Base-by-base conservation (phyloP, 2,888 invertebrate species). In the Cactoblastis cactorum region DNA sequence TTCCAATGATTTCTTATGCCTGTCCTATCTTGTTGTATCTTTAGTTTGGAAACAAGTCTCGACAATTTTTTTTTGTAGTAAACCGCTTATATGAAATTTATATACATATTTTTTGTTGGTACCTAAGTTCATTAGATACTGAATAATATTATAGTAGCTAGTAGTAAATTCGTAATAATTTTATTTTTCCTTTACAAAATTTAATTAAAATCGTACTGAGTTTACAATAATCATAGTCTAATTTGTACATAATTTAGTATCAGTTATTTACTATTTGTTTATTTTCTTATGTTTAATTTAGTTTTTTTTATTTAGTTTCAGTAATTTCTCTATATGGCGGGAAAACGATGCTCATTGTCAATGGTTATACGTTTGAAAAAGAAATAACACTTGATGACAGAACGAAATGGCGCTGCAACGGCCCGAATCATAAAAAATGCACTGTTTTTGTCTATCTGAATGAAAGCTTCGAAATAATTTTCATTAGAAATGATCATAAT, bases 321-420 rank as follows among this genome's bases (percentile, higher is more conserved):
- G 79, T 83, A 53, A 72, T 84, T 18, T 76, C 80, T 9, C 56
- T 83, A 53, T 77, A 79, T n/a, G 70, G 73, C 54, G 83, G 82
- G 49, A 77, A 59, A 52, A 82, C 77, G 2, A 61, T 82, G 45
- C 74, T 84, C 9, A 75, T 83, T 53, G 77, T 84, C 48, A 81
- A 83, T 52, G 84, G 84, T 1, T 80, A 83, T 54, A 80, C 77
- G n/a, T 84, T 80, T 62, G 77, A 75, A 54, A 71, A 71, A 49
- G 76, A 77, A 48, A 61, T 67, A 9, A 66, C 67, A 49, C 67
- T 71, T 2, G 73, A 70, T 19, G 73, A 71, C 32, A 72, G 71
- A 0, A 71, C 81, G 1, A 69, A 73, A 58, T 84, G 83, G 84
- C 71, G 68, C 24, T 84, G 84, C 55, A 77, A 72, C 57, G 83